Percentiles rank a stretch among this genome's conserved stretches.
Conservation (phyloP, 2,797 vertebrate species). For the Staurois parvus region DNA sequence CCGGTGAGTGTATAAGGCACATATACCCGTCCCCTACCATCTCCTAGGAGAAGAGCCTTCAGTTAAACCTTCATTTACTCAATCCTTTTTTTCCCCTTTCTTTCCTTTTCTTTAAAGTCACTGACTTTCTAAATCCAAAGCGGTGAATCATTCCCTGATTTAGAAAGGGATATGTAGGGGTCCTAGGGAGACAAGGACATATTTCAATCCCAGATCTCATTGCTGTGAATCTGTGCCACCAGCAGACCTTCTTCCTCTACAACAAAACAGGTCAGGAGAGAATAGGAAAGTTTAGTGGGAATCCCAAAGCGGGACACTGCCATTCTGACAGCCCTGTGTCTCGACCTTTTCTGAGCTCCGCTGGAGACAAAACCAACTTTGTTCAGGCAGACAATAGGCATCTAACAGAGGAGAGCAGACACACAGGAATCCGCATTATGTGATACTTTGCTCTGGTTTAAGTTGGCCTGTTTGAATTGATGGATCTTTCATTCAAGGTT, state of each 20-base stretch:
- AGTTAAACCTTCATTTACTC: too few relatives aligned
- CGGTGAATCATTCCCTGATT: too few relatives aligned
- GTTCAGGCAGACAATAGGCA: constrained; percentile 50
- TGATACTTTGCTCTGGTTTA: constrained; percentile 44
- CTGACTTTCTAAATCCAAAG: too few relatives aligned
- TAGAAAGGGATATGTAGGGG: neutral
- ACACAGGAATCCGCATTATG: constrained; percentile 44
- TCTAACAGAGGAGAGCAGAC: constrained; percentile 43
- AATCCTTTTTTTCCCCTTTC: too few relatives aligned
- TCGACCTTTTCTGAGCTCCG: constrained; percentile 9
- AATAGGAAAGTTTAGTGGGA: constrained; percentile 25
- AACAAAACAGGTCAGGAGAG: constrained; percentile 32
- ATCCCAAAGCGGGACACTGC: neutral
- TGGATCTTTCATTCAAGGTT: constrained; percentile 56
- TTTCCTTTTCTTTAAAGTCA: too few relatives aligned
- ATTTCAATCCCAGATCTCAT: neutral
- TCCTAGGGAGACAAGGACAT: neutral
- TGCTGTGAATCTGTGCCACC: constrained; percentile 7
- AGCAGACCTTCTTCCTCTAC: neutral
- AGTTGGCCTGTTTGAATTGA: constrained; percentile 54
- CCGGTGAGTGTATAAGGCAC: too few relatives aligned
- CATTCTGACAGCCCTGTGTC: constrained; percentile 28
- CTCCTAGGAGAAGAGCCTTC: too few relatives aligned
- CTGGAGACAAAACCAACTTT: constrained; percentile 56
- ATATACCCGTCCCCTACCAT: too few relatives aligned